Conservation (phyloP, 2,888 invertebrate species). For the Dynastes tityus region DNA sequence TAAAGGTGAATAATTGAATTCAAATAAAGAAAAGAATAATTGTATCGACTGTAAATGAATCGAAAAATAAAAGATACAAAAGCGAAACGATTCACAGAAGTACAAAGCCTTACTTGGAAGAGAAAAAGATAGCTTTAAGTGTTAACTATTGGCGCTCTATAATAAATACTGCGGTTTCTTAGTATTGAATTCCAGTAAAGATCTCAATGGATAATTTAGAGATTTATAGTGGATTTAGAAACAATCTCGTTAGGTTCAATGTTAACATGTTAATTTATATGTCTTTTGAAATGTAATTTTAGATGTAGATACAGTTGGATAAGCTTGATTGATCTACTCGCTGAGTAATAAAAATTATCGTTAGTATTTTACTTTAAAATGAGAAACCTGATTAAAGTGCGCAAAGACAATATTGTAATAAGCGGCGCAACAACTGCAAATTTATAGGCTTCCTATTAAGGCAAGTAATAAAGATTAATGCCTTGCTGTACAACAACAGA, state of each 20-base stretch:
- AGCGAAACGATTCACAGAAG: not conserved
- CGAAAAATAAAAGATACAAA: not conserved
- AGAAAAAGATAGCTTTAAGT: conserved; percentile 11
- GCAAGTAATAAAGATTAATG: conserved; percentile 40
- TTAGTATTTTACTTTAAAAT: conserved; percentile 36
- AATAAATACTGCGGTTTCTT: not conserved
- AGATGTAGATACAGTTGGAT: conserved; percentile 10
- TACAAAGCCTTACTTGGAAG: not conserved
- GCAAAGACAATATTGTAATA: conserved; percentile 39
- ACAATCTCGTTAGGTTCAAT: conserved; percentile 19
- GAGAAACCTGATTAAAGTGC: conserved; percentile 37
- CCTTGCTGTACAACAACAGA: conserved; percentile 21
- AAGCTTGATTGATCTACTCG: conserved; percentile 19
- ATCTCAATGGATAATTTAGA: conserved; percentile 25
- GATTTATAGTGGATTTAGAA: conserved; percentile 20
- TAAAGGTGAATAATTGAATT: not conserved
- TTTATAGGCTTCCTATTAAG: conserved; percentile 40
- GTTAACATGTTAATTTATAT: conserved; percentile 32
- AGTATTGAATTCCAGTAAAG: conserved; percentile 19
- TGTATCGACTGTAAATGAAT: not conserved
- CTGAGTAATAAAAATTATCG: conserved; percentile 27
- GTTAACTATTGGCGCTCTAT: not conserved
- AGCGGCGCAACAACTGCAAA: conserved; percentile 35
- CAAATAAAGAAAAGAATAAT: not conserved
- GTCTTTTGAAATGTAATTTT: conserved; percentile 16